These are phyloP conservation scores for Synanthedon tipuliformis DNA, from an alignment of 2,888 invertebrate genomes.

Conservation along the genomic window DNA sequence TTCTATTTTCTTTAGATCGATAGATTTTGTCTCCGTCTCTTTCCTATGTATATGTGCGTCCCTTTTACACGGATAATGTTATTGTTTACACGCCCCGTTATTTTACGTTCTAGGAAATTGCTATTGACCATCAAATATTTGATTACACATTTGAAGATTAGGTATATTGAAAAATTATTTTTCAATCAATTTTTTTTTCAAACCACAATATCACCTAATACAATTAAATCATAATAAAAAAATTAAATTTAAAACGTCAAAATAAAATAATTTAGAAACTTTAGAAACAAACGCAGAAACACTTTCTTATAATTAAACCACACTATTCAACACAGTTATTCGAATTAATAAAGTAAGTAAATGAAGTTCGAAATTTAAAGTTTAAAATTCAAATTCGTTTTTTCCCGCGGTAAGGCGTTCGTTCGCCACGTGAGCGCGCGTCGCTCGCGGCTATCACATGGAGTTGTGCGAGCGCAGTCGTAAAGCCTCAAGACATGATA, in stretches of 20 bases:
- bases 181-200: too few species aligned
- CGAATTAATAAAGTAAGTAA: neutral
- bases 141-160: constrained; percentile 16
- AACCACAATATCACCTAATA: too few species aligned
- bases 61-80: constrained; percentile 48
- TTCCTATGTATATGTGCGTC: constrained; percentile 26
- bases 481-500: constrained; percentile 42
- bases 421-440: constrained; percentile 42
- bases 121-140: constrained; percentile 40
- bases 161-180: too few species aligned
- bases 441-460: constrained; percentile 68
- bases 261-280: neutral
- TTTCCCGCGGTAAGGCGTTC: constrained; percentile 32
- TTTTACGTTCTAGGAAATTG: constrained; percentile 44
- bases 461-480: constrained; percentile 41
- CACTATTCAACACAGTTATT: too few species aligned
- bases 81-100: constrained; percentile 64
- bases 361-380: constrained; percentile 3
- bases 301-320: neutral
- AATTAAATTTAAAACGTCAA: too few species aligned
- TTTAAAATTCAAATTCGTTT: constrained; percentile 21
- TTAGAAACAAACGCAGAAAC: too few species aligned
- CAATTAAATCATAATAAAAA: too few species aligned
- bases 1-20: constrained; percentile 62
- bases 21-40: constrained; percentile 33